Base-by-base conservation (phyloP, 92 coral and sea anemone species). In the Zoanthus sansibaricus region DNA sequence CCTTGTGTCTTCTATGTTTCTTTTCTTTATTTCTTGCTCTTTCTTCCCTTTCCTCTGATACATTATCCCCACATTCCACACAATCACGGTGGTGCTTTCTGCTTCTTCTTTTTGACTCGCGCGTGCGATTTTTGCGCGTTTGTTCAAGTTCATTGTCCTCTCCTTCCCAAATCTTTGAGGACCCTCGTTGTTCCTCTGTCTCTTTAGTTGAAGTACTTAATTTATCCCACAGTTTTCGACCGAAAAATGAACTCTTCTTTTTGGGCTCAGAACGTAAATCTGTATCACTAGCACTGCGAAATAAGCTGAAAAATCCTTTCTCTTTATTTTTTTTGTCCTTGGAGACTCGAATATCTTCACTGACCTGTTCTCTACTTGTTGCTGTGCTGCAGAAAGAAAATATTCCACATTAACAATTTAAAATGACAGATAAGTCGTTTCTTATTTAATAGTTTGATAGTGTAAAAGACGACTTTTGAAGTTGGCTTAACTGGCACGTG, bases 281-380 rank as follows among this genome's bases (percentile, higher is more conserved):
- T 5, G 96, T 93, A 61, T 96, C 99, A 72, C 99, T 96, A 31
- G 98, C 89, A 76, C 95, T 95, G 20, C 98, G 95, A 72, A 96
- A 95, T 70, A 96, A 79, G 17, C 90, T 86, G 33, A 92, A 88
- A 17, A 94, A 86, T 17, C 91, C 87, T 89, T 86, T 91, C 10
- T 89, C 92, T 71, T 88, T 91, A 49, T 49, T 11, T 61, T 79
- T 80, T 17, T 18, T 54, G 85, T 61, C 66, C 46, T 62, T 80
- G 6, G 85, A 80, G 45, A 80, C 61, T 5, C 75, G 52, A 13
- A 66, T 48, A 45, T 80, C 85, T 62, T 80, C 85, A 30, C 85
- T 80, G 33, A 80, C 75, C 31, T 80, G 85, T 46, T 80, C 85
- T 18, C 49, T 80, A 46, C 85, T 80, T 64, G 62, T 55, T 47